Conservation (phyloP, 2,797 vertebrate genomes). For the Siniperca obscura region DNA sequence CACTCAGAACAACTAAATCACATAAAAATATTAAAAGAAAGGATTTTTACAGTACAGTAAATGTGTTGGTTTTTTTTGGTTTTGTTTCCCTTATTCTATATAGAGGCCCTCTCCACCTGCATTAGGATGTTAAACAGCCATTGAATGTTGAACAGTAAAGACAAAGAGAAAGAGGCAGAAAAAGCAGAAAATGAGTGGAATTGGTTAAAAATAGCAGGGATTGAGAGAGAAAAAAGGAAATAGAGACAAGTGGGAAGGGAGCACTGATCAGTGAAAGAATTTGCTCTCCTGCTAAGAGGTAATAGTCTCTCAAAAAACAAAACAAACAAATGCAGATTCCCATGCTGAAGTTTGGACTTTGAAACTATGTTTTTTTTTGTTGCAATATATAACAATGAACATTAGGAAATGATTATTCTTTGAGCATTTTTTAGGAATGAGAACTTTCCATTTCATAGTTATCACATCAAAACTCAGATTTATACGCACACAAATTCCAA, state of each 20-base stretch:
- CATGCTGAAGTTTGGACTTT: neutral
- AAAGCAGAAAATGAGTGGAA: neutral
- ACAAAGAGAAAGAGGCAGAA: neutral
- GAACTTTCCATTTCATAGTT: neutral
- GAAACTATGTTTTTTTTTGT: neutral
- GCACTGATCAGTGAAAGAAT: slow-evolving; percentile 19
- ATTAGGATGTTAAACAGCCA: neutral
- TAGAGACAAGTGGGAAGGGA: neutral
- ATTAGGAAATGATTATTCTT: neutral
- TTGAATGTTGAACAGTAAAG: neutral
- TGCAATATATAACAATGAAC: slow-evolving; percentile 5
- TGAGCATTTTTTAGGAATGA: neutral
- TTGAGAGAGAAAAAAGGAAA: neutral
- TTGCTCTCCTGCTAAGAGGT: slow-evolving; percentile 33
- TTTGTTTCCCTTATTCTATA: neutral
- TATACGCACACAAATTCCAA: neutral
- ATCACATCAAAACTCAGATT: neutral
- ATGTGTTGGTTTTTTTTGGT: neutral
- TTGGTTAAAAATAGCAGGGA: slow-evolving; percentile 10
- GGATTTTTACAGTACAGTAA: neutral
- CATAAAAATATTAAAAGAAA: neutral
- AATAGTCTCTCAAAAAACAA: slow-evolving; percentile 25
- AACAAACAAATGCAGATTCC: slow-evolving; percentile 13
- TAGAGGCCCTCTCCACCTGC: neutral
- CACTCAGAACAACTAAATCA: slow-evolving; percentile 8